phyloP scores from a whole-genome alignment of 37 sponge, comb jelly and placozoan genomes.

The Diacarnus erythraeanus region DNA sequence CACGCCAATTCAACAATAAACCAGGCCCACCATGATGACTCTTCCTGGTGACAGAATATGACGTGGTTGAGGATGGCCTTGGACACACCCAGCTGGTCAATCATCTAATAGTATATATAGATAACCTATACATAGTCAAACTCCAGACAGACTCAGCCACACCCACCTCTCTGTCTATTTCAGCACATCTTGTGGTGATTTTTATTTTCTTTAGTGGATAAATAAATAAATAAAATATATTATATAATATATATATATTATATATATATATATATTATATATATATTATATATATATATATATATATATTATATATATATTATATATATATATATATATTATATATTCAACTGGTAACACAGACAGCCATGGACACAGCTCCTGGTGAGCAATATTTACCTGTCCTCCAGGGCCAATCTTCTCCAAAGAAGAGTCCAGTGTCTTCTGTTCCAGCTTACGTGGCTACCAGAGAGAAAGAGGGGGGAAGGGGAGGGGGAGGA shows the following conservation, averaged over 20 bases:
- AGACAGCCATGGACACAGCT: background rate
- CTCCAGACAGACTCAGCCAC: background rate
- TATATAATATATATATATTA: too few species aligned
- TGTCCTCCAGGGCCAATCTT: slow-evolving; percentile 42
- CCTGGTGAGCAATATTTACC: background rate
- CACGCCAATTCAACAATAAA: background rate
- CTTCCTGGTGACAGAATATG: slow-evolving; percentile 99
- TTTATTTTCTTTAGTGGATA: slow-evolving; percentile 42
- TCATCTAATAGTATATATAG: slow-evolving; percentile 67
- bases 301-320: background rate
- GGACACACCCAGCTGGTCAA: slow-evolving; percentile 84
- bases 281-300: background rate
- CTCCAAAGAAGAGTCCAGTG: slow-evolving; percentile 86
- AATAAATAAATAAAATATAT: background rate
- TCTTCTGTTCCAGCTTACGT: slow-evolving; percentile 69
- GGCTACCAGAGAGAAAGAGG: too few species aligned
- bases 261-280: background rate
- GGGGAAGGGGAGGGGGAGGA: too few species aligned
- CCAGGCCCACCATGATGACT: slow-evolving; percentile 77
- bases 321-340: background rate
- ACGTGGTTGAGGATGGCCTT: slow-evolving; percentile 91
- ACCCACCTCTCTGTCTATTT: slow-evolving; percentile 81
- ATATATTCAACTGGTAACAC: too few species aligned
- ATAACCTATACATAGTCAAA: background rate
- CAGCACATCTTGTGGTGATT: slow-evolving; percentile 83